Evolutionary conservation across 2,797 vertebrate species (phyloP).

Genomic region (Arvicola amphibius): DNA sequence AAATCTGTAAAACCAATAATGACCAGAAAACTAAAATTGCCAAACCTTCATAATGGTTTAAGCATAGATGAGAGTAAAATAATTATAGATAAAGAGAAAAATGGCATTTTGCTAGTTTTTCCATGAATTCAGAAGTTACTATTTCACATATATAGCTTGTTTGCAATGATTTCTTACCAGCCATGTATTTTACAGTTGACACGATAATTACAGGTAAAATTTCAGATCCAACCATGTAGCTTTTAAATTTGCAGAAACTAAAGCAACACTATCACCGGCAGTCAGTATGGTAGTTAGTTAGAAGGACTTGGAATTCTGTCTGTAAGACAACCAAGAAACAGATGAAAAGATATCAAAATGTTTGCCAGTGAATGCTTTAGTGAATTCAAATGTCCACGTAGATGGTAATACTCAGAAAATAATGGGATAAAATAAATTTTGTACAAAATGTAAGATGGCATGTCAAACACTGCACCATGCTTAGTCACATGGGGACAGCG

Average conservation of each 20-base stretch:
- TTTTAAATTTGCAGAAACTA: not conserved
- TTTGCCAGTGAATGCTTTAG: not conserved
- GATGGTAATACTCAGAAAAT: not conserved
- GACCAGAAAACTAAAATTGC: constrained; percentile 22
- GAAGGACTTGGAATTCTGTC: not conserved
- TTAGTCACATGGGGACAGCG: not conserved
- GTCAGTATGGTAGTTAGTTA: not conserved
- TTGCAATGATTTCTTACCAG: not conserved
- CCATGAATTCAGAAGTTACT: not conserved
- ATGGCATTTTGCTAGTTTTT: not conserved
- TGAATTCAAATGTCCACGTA: not conserved
- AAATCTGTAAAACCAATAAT: not conserved
- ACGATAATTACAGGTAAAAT: not conserved
- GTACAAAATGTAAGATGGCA: not conserved
- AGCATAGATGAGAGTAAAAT: not conserved
- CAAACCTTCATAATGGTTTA: not conserved
- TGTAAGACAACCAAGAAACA: not conserved
- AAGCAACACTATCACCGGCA: not conserved
- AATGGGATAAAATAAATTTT: not conserved
- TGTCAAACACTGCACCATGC: not conserved
- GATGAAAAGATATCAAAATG: not conserved
- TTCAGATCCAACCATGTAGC: not conserved
- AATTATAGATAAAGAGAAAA: not conserved
- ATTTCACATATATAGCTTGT: not conserved
- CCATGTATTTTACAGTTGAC: not conserved